Conservation (phyloP, 2,113 vertebrate species). For the cattle (Bos taurus) region DNA sequence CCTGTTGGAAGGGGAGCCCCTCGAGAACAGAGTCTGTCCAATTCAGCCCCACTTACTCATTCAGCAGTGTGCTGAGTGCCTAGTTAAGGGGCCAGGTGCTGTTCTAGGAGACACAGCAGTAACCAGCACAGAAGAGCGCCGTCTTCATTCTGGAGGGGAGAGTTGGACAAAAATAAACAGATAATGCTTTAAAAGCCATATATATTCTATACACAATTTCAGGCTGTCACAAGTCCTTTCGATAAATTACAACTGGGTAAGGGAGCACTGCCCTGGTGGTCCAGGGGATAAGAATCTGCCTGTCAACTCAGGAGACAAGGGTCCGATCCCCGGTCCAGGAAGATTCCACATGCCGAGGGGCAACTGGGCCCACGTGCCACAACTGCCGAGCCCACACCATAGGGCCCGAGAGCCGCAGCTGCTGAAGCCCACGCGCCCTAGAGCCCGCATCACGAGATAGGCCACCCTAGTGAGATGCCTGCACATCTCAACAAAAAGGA, state of each 20-base stretch:
- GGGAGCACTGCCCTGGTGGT: not conserved
- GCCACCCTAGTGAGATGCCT: not conserved
- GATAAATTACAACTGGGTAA: not conserved
- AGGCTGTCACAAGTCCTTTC: not conserved
- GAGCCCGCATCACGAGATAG: accelerated
- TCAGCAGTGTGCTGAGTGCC: not conserved
- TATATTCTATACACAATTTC: not conserved
- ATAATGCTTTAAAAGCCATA: not conserved
- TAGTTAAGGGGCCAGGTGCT: not conserved
- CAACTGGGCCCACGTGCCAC: not conserved
- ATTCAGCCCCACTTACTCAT: not conserved
- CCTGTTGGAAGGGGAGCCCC: not conserved
- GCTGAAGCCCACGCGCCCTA: not conserved
- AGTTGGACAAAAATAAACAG: not conserved
- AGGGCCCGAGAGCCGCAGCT: not conserved
- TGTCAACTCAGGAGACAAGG: not conserved
- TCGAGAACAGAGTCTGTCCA: not conserved
- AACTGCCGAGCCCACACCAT: not conserved
- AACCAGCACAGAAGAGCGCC: not conserved
- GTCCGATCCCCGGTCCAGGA: not conserved
- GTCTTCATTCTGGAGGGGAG: not conserved
- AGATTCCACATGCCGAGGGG: not conserved
- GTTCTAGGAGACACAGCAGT: not conserved
- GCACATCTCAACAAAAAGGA: not conserved
- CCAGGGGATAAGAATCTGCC: not conserved